These are phyloP conservation scores for Chelon auratus DNA, from an alignment of 2,797 vertebrate genomes.

Conservation along the genomic window DNA sequence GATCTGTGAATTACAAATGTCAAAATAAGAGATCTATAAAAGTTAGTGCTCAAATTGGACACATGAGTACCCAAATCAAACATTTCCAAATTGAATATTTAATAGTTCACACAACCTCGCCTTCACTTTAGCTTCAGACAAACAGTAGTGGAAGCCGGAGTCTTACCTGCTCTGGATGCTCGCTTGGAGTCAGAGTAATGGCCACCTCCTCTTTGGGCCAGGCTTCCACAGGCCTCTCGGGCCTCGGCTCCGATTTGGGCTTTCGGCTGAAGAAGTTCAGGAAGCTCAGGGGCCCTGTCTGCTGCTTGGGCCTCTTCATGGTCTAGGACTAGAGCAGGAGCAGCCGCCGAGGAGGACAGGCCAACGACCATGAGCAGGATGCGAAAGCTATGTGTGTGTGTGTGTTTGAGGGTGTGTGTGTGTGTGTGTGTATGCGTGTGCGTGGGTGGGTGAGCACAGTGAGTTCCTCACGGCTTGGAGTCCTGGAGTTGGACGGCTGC, in stretches of 20 bases:
- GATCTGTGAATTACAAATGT: neutral
- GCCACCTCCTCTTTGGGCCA: slow-evolving; percentile 75
- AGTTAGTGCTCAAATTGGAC: slow-evolving; percentile 6
- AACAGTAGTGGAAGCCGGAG: neutral
- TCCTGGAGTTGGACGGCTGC: slow-evolving; percentile 53
- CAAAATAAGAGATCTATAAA: neutral
- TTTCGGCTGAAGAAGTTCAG: slow-evolving; percentile 87
- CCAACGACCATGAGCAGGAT: slow-evolving; percentile 79
- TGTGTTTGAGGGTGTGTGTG: slow-evolving; percentile 11
- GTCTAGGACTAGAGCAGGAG: slow-evolving; percentile 53
- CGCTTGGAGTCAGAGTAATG: slow-evolving; percentile 78
- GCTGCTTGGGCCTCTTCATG: slow-evolving; percentile 88
- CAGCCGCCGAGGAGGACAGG: slow-evolving; percentile 68
- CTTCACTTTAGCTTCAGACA: neutral
- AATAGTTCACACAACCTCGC: neutral
- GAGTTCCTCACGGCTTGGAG: slow-evolving; percentile 66
- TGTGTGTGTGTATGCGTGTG: neutral
- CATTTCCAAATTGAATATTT: neutral
- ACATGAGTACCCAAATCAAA: neutral
- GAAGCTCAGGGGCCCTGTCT: slow-evolving; percentile 82
- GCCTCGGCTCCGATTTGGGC: slow-evolving; percentile 80
- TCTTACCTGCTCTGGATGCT: slow-evolving; percentile 80
- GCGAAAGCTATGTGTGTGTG: slow-evolving; percentile 33
- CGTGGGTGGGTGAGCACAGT: slow-evolving; percentile 36
- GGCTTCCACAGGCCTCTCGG: slow-evolving; percentile 69